These are phyloP conservation scores for Oryzias dopingdopingensis DNA, from an alignment of 2,797 vertebrate genomes.

Conservation along the genomic window DNA sequence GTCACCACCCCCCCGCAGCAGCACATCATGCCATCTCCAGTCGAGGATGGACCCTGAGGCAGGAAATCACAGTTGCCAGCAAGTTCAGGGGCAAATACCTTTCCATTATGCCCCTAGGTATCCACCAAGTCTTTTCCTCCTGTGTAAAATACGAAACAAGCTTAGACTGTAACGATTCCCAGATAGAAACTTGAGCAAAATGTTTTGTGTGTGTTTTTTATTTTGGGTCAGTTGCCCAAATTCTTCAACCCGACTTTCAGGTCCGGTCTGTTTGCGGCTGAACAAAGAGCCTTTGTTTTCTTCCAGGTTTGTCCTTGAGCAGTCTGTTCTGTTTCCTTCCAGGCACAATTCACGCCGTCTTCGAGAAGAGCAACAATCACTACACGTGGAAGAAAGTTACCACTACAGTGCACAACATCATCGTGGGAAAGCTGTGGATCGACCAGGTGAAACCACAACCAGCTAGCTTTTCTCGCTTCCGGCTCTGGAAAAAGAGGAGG, in stretches of 20 bases:
- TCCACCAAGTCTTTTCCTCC: no score
- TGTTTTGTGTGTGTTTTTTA: no score
- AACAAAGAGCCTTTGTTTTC: no score
- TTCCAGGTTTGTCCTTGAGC: neutral
- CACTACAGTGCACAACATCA: conserved; percentile 98
- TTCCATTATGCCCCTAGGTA: conserved; percentile 90
- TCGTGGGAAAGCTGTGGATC: conserved; percentile 96
- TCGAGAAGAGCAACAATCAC: conserved; percentile 89
- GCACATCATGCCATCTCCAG: conserved; percentile 92
- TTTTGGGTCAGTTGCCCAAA: no score
- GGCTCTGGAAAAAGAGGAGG: no score
- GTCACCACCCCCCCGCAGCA: conserved; percentile 93
- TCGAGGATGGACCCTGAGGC: conserved; percentile 90
- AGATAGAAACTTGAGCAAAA: no score
- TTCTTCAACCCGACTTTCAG: no score
- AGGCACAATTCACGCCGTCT: conserved; percentile 96
- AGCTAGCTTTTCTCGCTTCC: no score
- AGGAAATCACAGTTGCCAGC: conserved; percentile 97
- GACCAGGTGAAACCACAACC: conserved; percentile 84
- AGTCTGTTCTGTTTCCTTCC: neutral
- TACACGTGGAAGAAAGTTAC: conserved; percentile 98
- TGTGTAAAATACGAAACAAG: no score
- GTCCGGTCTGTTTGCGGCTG: no score
- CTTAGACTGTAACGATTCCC: no score
- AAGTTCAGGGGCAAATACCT: conserved; percentile 98